Base-by-base conservation (phyloP, 2,113 vertebrate species). In the Chionomys nivalis region DNA sequence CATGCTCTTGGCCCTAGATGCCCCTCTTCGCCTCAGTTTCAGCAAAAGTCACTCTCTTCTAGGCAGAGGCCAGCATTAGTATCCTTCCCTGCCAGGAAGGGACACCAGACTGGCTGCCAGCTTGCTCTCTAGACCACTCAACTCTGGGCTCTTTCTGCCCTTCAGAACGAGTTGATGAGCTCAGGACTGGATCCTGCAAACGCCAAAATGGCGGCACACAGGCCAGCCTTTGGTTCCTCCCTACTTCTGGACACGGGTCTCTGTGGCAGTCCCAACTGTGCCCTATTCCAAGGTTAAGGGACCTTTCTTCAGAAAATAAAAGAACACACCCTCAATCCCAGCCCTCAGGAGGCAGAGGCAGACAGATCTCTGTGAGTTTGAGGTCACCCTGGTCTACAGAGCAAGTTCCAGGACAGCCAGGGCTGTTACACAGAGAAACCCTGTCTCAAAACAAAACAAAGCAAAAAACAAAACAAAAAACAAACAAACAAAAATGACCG, bases 161-260 rank as follows among this genome's bases (percentile, higher is more conserved):
- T 31, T 76, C 47, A 13, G 49, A 70, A 42, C 7, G 24, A 58
- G 49, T 24, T 11, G 1, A 16, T 31, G 55, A 49, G 10, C 21
- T 61, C 78, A n/a, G n/a, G 88, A 44, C 70, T 85, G 12, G 23
- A 61, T 55, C 39, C 77, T 72, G 21, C 31, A 44, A 33, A n/a
- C 9, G 39, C 55, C 39, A 36, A 81, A 68, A 76, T 0, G 9
- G 19, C 11, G 2, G n/a, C 61, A 87, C 1, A 2, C 7, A 14
- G n/a, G 73, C 0, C 2, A 76, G 68, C 26, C 44, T 10, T 66
- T 0, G 3, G 39, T 78, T 49, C 77, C 24, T 52, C 31, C 49
- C 39, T 66, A 23, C 70, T 16, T 3, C 79, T 75, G 28, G 42
- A 36, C 7, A 10, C 0, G 0, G 0, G 0, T 65, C 72, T 78